These are phyloP conservation scores for Alosa alosa DNA, from an alignment of 2,113 vertebrate genomes.

Conservation along the genomic window DNA sequence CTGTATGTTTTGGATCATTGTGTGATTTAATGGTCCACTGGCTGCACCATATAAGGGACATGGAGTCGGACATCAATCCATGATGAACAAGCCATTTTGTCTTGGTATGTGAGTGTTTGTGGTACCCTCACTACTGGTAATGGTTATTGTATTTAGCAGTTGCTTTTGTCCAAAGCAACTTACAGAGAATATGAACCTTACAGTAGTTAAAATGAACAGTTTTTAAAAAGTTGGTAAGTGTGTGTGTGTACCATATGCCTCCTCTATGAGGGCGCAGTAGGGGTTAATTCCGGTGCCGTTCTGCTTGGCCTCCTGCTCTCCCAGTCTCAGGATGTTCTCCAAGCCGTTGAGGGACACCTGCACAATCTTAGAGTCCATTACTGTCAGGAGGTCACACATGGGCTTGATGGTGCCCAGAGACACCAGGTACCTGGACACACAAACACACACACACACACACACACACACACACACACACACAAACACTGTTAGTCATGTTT, in stretches of 20 bases:
- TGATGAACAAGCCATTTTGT: too few relatives aligned
- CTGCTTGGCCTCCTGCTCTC: constrained; percentile 86
- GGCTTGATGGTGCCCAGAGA: constrained; percentile 87
- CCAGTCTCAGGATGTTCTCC: constrained; percentile 87
- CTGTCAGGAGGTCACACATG: constrained; percentile 88
- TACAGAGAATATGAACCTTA: too few relatives aligned
- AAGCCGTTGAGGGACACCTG: constrained; percentile 89
- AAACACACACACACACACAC: constrained; percentile 34
- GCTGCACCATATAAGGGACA: too few relatives aligned
- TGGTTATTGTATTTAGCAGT: too few relatives aligned
- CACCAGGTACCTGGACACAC: constrained; percentile 80
- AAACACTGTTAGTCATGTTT: not conserved
- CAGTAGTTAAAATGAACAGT: too few relatives aligned
- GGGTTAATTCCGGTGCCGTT: constrained; percentile 82
- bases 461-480: not conserved
- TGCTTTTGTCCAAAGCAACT: too few relatives aligned
- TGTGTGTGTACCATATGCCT: constrained; percentile 79
- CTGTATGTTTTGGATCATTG: too few relatives aligned
- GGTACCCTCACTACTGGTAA: too few relatives aligned
- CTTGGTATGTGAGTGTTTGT: too few relatives aligned
- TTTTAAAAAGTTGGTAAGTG: too few relatives aligned
- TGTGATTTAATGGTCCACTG: too few relatives aligned
- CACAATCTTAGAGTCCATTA: constrained; percentile 91
- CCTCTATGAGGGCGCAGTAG: constrained; percentile 87
- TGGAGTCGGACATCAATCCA: too few relatives aligned